Evolutionary conservation across 2,888 invertebrate genomes (phyloP), one percentile per base, ranked within the genome.

Genomic region (Linnaemya tessellans): DNA sequence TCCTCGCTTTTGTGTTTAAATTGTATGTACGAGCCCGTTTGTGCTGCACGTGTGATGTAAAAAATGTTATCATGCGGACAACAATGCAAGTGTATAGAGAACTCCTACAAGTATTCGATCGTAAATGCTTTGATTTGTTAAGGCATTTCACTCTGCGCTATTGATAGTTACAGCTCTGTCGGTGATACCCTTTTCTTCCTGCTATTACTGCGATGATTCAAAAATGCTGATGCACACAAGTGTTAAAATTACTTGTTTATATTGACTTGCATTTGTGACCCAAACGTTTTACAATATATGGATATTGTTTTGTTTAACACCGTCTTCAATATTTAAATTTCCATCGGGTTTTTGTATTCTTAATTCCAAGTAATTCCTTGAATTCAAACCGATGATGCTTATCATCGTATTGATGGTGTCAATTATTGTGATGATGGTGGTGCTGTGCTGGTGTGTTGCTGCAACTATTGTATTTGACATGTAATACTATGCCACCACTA

Each of bases 401-500:
- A 64, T 51, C 43, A 38, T 68, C 46, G n/a, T 38, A 22, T 58
- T 65, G 71, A 60, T 71, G 70, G 25, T 77, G 58, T 73, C 49
- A 80, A 67, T 80, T 49, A 18, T 74, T 20, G 38, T 49, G 67
- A 25, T 70, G 70, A 30, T 70, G 70, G 22, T 84, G 78, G 30
- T 78, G 46, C 3, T 30, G 30, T 30, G 30, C 3, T 30, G 30
- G 70, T 68, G n/a, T 13, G 30, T n/a, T 78, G 64, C 30, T 71
- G 70, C 41, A 70, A 70, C 49, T 81, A 51, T 73, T 60, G 30
- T 70, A 56, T 60, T 73, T 71, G 70, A 75, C 71, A 84, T 78
- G 80, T 84, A 77, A 84, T 84, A 54, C 71, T 67, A 85, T 85
- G 82, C 79, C 85, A 85, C 85, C 85, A 80, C 85, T 65, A 65